Conservation (phyloP, 2,797 vertebrate species). For the Selene dorsalis region DNA sequence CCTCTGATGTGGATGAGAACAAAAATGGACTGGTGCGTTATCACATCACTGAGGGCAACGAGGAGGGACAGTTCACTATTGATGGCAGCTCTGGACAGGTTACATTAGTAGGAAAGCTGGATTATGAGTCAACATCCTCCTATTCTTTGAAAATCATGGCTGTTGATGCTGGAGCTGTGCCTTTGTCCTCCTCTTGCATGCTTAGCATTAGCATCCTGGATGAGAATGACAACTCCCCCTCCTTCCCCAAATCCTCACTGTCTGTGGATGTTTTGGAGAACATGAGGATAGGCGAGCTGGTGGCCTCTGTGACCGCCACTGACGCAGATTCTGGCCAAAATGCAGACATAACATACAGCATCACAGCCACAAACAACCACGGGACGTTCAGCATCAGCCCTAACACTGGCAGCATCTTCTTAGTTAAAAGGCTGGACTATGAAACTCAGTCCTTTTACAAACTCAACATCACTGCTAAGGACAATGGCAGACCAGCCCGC, state of each 20-base stretch:
- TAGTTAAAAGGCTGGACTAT: constrained; percentile 94
- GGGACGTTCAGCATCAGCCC: constrained; percentile 97
- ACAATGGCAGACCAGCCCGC: constrained; percentile 91
- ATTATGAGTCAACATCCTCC: constrained; percentile 91
- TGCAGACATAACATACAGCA: constrained; percentile 94
- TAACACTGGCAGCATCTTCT: constrained; percentile 96
- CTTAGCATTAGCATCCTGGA: constrained; percentile 93
- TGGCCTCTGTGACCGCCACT: constrained; percentile 93
- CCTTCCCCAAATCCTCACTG: constrained; percentile 91
- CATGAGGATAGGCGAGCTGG: constrained; percentile 96
- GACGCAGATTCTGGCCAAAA: constrained; percentile 95
- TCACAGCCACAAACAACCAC: constrained; percentile 93
- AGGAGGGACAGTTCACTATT: constrained; percentile 91
- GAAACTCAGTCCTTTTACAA: constrained; percentile 95
- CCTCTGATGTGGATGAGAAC: constrained; percentile 96
- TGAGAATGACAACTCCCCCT: constrained; percentile 96
- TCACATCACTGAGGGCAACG: constrained; percentile 90
- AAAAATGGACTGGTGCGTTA: constrained; percentile 92
- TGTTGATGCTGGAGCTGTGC: constrained; percentile 86
- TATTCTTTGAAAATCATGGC: constrained; percentile 94
- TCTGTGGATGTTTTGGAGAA: constrained; percentile 95
- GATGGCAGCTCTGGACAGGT: constrained; percentile 92
- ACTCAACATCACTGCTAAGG: constrained; percentile 94
- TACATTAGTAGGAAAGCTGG: constrained; percentile 91
- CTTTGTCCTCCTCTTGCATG: constrained; percentile 92